Evolutionary conservation across 92 coral and sea anemone genomes (phyloP).

Genomic region (Desmophyllum pertusum): DNA sequence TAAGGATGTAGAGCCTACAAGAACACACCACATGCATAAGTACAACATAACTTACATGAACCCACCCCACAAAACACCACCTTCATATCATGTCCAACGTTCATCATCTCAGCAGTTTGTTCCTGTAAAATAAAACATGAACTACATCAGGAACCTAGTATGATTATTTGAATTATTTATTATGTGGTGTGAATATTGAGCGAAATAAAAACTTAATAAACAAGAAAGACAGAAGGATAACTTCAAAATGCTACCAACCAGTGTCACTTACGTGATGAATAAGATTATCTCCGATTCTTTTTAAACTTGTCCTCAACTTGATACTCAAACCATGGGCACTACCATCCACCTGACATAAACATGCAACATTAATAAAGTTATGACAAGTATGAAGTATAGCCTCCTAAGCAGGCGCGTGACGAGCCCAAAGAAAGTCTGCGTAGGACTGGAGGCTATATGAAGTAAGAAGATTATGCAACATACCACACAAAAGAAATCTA

Average conservation of each 20-base stretch:
- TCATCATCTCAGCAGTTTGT: constrained; percentile 20
- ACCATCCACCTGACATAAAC: constrained; percentile 75
- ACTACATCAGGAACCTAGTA: not conserved
- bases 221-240: too few relatives aligned
- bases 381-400: too few relatives aligned
- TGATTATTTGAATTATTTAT: too few relatives aligned
- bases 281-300: constrained; percentile 92
- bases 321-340: constrained; percentile 92
- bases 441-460: too few relatives aligned
- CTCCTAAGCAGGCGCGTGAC: too few relatives aligned
- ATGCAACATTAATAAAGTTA: too few relatives aligned
- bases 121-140: not conserved
- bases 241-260: not conserved
- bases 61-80: not conserved
- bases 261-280: constrained; percentile 67
- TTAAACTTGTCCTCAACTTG: constrained; percentile 90
- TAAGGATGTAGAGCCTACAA: constrained; percentile 92
- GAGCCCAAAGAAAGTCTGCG: too few relatives aligned
- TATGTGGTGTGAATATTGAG: too few relatives aligned
- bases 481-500: too few relatives aligned
- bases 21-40: too few relatives aligned
- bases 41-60: not conserved
- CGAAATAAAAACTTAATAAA: too few relatives aligned
- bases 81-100: constrained; percentile 39
- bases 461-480: too few relatives aligned